A percentile compares a stretch with the other conserved stretches of the same genome.
Evolutionary conservation across 2,797 vertebrate species (phyloP).

Genomic region (Lagorchestes hirsutus): DNA sequence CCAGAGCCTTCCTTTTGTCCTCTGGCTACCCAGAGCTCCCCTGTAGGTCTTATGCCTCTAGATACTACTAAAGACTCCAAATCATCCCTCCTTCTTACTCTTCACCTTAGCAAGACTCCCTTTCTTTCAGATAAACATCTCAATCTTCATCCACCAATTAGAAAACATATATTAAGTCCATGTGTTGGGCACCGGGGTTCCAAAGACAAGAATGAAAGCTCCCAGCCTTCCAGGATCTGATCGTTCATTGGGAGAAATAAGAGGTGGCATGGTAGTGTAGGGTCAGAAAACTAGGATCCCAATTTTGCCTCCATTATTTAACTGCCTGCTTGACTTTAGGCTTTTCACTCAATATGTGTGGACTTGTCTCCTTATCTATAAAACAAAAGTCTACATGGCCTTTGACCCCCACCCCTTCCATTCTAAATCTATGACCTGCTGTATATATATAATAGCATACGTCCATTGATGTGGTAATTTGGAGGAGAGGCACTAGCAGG

Average conservation of each 20-base stretch:
- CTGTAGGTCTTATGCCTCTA: neutral
- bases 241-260: neutral
- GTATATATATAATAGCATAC: neutral
- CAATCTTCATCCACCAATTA: neutral
- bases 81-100: neutral
- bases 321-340: neutral
- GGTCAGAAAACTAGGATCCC: neutral
- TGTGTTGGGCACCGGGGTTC: neutral
- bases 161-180: neutral
- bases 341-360: neutral
- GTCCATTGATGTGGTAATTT: neutral
- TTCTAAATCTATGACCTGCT: neutral
- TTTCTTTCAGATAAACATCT: neutral
- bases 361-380: neutral
- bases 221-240: neutral
- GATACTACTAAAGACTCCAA: neutral
- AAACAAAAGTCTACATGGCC: neutral
- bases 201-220: neutral
- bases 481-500: neutral
- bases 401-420: neutral
- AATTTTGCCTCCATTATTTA: neutral
- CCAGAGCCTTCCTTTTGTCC: neutral
- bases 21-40: neutral
- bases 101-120: conserved; percentile 8
- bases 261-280: neutral